Percentiles rank a stretch among this genome's conserved stretches.
Evolutionary conservation across 2,797 vertebrate genomes (phyloP).

Genomic region (Argya squamiceps): DNA sequence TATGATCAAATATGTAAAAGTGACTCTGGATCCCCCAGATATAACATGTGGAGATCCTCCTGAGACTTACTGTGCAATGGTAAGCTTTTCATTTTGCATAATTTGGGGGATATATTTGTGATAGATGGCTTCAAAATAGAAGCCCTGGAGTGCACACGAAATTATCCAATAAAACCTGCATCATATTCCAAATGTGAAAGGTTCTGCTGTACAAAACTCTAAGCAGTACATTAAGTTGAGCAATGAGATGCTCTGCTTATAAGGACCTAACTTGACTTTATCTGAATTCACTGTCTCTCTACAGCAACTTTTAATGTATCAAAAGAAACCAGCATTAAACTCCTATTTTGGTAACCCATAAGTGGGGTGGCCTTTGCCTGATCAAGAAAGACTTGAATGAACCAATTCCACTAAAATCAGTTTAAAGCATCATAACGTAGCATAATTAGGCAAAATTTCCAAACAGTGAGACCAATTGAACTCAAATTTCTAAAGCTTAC

Average conservation of each 20-base stretch:
- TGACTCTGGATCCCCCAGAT: constrained; percentile 93
- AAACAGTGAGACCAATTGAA: neutral
- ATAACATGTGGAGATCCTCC: constrained; percentile 98
- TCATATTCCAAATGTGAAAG: neutral
- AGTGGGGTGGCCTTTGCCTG: neutral
- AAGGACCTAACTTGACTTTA: neutral
- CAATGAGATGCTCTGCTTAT: neutral
- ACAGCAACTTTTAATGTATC: neutral
- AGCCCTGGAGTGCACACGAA: neutral
- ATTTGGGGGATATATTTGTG: neutral
- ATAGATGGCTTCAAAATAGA: neutral
- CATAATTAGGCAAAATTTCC: neutral
- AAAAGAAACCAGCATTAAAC: neutral
- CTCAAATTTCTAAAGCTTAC: neutral
- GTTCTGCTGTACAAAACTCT: neutral
- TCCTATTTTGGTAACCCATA: accelerated
- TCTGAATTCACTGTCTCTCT: neutral
- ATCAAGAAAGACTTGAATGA: neutral
- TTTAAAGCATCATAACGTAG: neutral
- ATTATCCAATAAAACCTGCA: neutral
- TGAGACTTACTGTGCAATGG: constrained; percentile 96
- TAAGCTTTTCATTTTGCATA: constrained; percentile 76
- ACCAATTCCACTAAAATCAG: neutral
- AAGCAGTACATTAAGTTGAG: neutral
- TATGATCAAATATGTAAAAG: constrained; percentile 94